Percentiles rank a stretch among this genome's conserved stretches.
Conservation (phyloP, 2,888 invertebrate genomes). For the Sepiola atlantica region DNA sequence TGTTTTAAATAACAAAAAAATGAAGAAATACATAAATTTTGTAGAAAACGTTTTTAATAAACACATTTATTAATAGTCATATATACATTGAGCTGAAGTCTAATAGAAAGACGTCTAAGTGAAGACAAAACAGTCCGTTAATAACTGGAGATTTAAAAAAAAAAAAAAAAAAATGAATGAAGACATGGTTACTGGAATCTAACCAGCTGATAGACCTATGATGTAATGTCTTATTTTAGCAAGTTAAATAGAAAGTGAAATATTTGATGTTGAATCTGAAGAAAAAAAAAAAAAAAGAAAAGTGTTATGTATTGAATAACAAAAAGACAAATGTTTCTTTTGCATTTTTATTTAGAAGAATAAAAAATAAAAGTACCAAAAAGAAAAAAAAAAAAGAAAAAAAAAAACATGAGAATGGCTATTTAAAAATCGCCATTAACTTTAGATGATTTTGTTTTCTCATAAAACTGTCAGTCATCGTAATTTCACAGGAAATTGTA, state of each 20-base stretch:
- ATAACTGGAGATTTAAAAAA: background rate
- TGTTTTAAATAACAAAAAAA: no score
- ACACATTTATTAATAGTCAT: no score
- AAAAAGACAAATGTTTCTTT: background rate
- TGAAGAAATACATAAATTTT: no score
- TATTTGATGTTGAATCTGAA: background rate
- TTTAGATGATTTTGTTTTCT: background rate
- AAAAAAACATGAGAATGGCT: constrained; percentile 6
- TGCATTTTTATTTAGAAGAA: constrained; percentile 13
- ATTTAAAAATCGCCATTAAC: background rate
- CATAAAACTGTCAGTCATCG: constrained; percentile 32
- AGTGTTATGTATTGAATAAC: background rate
- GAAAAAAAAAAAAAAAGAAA: no score
- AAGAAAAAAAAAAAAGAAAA: no score
- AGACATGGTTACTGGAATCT: no score
- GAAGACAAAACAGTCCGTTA: background rate
- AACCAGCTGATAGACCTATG: no score
- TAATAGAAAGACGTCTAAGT: background rate
- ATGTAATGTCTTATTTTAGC: background rate
- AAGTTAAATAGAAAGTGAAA: background rate
- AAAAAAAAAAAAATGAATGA: background rate
- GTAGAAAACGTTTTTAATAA: no score
- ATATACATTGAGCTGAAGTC: no score
- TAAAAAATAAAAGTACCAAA: constrained; percentile 13
- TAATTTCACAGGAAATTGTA: constrained; percentile 32